Conservation (phyloP, 1,140 invertebrate genomes). For the Aleiodes sp. region DNA sequence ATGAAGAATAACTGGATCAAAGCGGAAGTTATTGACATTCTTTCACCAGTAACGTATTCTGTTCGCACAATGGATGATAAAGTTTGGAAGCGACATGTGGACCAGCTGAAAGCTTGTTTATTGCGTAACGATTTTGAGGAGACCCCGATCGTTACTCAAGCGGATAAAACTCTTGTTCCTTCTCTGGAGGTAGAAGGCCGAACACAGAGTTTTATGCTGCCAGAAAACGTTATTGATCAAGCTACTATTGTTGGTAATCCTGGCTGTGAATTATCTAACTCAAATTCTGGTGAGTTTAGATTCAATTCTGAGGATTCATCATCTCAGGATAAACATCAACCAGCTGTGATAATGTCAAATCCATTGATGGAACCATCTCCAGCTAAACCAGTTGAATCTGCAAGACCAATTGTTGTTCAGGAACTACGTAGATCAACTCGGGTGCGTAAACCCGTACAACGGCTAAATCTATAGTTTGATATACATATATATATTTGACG, state of each 20-base stretch:
- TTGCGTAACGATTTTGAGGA: neutral
- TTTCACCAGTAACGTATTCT: neutral
- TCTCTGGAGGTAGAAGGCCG: neutral
- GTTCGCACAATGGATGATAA: neutral
- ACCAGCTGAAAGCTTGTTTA: constrained; percentile 15
- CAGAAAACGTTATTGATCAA: too few relatives aligned
- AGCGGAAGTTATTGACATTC: neutral
- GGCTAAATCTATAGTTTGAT: constrained; percentile 9
- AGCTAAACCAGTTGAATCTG: neutral
- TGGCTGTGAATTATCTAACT: too few relatives aligned
- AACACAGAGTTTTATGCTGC: neutral
- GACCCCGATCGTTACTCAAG: constrained; percentile 22
- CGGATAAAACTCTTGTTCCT: constrained; percentile 35
- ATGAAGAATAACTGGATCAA: neutral
- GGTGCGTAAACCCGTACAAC: neutral
- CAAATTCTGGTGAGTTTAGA: too few relatives aligned
- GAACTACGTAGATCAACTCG: neutral
- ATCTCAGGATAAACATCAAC: neutral
- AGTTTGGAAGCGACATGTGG: constrained; percentile 23
- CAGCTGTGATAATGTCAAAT: neutral
- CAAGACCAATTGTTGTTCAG: neutral
- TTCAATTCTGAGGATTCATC: neutral
- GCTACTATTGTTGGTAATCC: too few relatives aligned
- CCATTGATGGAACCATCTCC: neutral
- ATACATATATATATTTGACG: too few relatives aligned